phyloP scores from a whole-genome alignment of 2,113 vertebrate genomes.

The Otus sunia region DNA sequence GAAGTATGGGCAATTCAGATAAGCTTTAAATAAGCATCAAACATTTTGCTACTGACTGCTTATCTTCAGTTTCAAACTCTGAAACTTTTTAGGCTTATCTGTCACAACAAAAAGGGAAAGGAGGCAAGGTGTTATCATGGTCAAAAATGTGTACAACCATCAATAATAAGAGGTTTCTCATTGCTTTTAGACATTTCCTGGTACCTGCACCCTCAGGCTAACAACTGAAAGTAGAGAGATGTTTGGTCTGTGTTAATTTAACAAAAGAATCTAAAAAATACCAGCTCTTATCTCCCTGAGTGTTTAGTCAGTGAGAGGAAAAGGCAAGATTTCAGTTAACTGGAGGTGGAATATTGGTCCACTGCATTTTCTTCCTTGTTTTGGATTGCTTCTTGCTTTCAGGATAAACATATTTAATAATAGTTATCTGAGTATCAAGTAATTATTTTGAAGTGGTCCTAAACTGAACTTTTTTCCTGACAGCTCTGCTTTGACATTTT shows the following conservation, averaged over 20 bases:
- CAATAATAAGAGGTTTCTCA: neutral
- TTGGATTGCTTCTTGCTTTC: neutral
- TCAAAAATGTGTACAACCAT: neutral
- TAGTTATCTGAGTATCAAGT: neutral
- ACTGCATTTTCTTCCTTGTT: neutral
- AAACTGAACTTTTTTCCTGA: neutral
- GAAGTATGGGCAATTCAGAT: constrained; percentile 14
- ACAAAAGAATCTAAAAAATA: neutral
- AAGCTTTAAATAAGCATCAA: constrained; percentile 25
- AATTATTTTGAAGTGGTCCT: neutral
- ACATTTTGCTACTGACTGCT: neutral
- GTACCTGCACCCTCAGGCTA: neutral
- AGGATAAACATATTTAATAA: neutral
- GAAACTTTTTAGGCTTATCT: constrained; percentile 16
- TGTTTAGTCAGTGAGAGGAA: neutral
- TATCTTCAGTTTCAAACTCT: constrained; percentile 2
- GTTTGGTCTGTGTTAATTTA: neutral
- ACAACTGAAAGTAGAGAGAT: neutral
- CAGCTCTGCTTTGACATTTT: neutral
- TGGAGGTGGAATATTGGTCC: neutral
- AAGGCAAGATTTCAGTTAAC: neutral
- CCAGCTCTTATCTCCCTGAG: neutral
- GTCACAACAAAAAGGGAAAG: neutral
- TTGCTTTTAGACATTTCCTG: neutral
- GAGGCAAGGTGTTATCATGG: neutral